Percentiles rank a stretch among this genome's conserved stretches.
These are phyloP conservation scores for Ethmia dodecea DNA, from an alignment of 2,888 invertebrate species.

Conservation along the genomic window DNA sequence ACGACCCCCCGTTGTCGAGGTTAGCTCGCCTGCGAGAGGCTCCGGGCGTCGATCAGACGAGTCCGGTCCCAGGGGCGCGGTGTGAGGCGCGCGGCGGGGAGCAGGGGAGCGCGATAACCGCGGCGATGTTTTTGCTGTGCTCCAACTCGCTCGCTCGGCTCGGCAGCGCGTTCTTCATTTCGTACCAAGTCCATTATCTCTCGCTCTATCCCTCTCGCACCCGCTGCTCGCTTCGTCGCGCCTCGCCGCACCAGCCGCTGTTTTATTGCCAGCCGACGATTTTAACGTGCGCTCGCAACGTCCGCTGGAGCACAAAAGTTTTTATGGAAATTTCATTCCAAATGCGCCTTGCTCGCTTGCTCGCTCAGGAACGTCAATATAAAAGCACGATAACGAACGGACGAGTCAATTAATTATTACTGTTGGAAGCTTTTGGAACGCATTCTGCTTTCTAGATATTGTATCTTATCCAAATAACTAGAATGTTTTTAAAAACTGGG, in stretches of 20 bases:
- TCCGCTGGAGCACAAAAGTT: slow-evolving; percentile 77
- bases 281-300: slow-evolving; percentile 78
- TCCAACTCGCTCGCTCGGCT: slow-evolving; percentile 67
- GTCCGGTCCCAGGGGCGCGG: slow-evolving; percentile 41
- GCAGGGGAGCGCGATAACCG: slow-evolving; percentile 64
- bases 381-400: slow-evolving; percentile 77
- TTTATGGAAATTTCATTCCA: slow-evolving; percentile 78
- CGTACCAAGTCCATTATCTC: slow-evolving; percentile 73
- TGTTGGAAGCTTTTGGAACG: slow-evolving; percentile 72
- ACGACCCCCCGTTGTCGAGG: slow-evolving; percentile 73
- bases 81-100: slow-evolving; percentile 32
- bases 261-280: slow-evolving; percentile 77
- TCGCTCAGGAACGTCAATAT: slow-evolving; percentile 74
- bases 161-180: slow-evolving; percentile 73
- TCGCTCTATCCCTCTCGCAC: slow-evolving; percentile 62
- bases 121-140: slow-evolving; percentile 73
- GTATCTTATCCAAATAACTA: slow-evolving; percentile 22
- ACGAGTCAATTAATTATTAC: slow-evolving; percentile 78
- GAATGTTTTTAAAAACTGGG: neutral
- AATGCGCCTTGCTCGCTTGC: slow-evolving; percentile 72
- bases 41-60: slow-evolving; percentile 63
- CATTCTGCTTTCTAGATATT: slow-evolving; percentile 54
- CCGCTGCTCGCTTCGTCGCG: slow-evolving; percentile 58
- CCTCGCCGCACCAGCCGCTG: slow-evolving; percentile 76
- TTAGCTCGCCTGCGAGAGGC: slow-evolving; percentile 67